Evolutionary conservation across 2,888 invertebrate genomes (phyloP), one percentile per base, ranked within the genome.

Genomic region (Diarsia mendica): DNA sequence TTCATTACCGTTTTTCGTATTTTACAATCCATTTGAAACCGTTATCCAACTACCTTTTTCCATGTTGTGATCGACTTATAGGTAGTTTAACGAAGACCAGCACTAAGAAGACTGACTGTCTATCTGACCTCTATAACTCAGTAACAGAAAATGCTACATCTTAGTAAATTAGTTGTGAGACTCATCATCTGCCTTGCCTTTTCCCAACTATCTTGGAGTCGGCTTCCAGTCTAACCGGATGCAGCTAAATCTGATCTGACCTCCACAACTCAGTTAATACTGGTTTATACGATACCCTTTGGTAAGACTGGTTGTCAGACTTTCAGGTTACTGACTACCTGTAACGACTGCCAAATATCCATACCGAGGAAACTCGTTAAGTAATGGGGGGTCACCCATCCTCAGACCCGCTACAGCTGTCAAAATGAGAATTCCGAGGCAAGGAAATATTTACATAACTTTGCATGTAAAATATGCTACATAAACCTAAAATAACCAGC

Each of bases 401-500:
- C 5, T 1, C 39, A 39, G 39, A 39, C 6, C 39, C 39, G 39
- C 8, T 39, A 39, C 39, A 39, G 8, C 39, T 39, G 39, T 39
- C 39, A 39, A 39, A 39, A 39, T n/a, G 5, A 44, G 8, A 2
- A n/a, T 44, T 11, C 13, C 6, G 13, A 13, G 6, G 39, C 13
- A 63, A 3, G 8, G 3, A 58, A 15, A 28, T 15, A 28, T 58
- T 58, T 3, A 60, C 13, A 44, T 44, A 44, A 8, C n/a, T 63
- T 23, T 44, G 13, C 44, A n/a, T n/a, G 6, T n/a, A n/a, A 44
- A 44, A 44, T 1, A n/a, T 8, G 8, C 18, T 44, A 63, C 3
- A 23, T n/a, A 63, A 5, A 23, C n/a, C n/a, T 44, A 15, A 69
- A 70, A 79, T 46, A 61, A 46, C 70, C 46, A 23, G 33, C 15